Evolutionary conservation across 2,888 invertebrate species (phyloP), one percentile per base, ranked within the genome.

Genomic region (Eupsilia transversa): DNA sequence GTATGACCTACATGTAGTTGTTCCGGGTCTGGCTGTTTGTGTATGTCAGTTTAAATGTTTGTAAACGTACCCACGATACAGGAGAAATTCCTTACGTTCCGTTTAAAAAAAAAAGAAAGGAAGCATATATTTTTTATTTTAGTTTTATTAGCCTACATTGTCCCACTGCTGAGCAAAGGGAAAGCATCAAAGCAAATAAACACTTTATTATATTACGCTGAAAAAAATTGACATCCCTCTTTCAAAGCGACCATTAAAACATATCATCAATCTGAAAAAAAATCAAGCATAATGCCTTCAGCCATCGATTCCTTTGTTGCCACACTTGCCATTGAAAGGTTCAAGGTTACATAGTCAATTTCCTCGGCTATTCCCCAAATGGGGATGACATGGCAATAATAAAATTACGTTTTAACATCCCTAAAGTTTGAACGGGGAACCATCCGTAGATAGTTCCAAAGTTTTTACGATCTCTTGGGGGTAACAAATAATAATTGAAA

Each of bases 401-500:
- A 67, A 83, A 82, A 71, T 74, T 54, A 65, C 65, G 38, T 67
- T 68, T 75, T 78, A 75, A 72, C 2, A 46, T 66, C 35, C 66
- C 43, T 60, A 43, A 80, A 84, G 59, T 86, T 83, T 38, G 66
- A 70, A 65, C 54, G 30, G 12, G 12, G 60, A 43, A 49, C 60
- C 49, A 64, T 74, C 86, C 57, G 74, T 49, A 57, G 30, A 83
- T 86, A 74, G 82, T 86, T 77, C 14, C 52, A 72, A 76, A 81
- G 81, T 77, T 85, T 86, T 86, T 84, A 85, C 52, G 82, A 63
- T 46, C 59, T 71, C 52, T 52, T 63, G 60, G 66, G 79, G 30
- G 68, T 69, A 57, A 66, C 67, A 86, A 85, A 82, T 73, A 86
- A 77, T 79, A 73, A 86, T 77, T 78, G 85, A 74, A 79, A 74